Evolutionary conservation across 2,113 vertebrate species (phyloP), one percentile per base, ranked within the genome.

Genomic region (Lonchura striata): DNA sequence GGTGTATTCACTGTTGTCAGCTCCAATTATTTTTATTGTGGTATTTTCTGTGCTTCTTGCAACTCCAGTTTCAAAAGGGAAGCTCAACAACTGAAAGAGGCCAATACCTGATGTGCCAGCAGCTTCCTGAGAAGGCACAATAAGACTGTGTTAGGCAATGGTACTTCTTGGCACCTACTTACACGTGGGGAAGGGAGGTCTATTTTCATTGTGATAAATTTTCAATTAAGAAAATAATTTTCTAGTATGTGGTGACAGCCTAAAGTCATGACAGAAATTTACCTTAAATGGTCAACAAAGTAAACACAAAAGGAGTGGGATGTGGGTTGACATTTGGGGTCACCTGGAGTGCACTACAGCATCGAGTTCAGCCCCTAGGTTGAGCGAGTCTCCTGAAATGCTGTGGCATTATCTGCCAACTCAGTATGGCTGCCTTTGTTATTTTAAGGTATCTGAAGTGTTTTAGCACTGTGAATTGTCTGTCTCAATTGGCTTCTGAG

Each of bases 271-370:
- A 46, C 44, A 59, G 60, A 71, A 88, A 46, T 69, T 74, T 47
- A 14, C 84, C 70, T 91, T 86, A 76, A 85, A 95, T 53, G 37
- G 28, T 89, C 53, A 82, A 18, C 24, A 68, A 79, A 85, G 37
- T 30, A 33, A 92, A 79, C 66, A 69, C 50, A 69, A 68, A 76
- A 44, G 28, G 30, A 70, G 20, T 46, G 61, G 20, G 37, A 27
- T 31, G 17, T 24, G 41, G 56, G 37, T 11, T 0, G 0, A 21
- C 19, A 42, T 57, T 75, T 68, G 61, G 24, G 49, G 41, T 85
- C 49, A 46, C 19, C 27, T 28, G 25, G 74, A 71, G 41, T 10
- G 27, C 20, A 10, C 11, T 9, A 25, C 25, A 33, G 11, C 7
- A 28, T 5, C 0, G 2, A 72, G 69, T 41, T 54, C 64, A 70